These are phyloP conservation scores for Plectus sambesii DNA, from an alignment of 1,140 invertebrate genomes.

Conservation along the genomic window DNA sequence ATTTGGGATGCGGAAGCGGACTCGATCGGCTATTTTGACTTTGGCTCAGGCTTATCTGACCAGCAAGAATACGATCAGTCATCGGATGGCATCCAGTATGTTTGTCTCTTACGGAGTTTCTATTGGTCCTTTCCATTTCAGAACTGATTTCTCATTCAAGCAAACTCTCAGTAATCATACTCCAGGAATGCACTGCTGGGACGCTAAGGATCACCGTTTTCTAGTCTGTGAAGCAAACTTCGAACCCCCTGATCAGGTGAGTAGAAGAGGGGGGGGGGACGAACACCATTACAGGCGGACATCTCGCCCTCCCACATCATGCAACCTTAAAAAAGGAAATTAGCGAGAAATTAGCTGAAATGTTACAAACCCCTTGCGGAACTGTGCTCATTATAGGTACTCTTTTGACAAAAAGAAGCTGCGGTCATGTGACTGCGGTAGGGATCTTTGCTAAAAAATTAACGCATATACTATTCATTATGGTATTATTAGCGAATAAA, in stretches of 20 bases:
- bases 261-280: not conserved
- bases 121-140: no score
- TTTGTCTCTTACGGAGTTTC: not conserved
- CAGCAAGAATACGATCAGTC: constrained; percentile 49
- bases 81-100: not conserved
- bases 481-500: no score
- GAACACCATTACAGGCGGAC: no score
- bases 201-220: constrained; percentile 60
- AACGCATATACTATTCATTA: no score
- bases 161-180: constrained; percentile 49
- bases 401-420: no score
- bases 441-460: no score
- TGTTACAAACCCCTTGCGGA: constrained; percentile 5
- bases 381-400: no score
- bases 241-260: constrained; percentile 20
- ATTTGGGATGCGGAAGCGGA: constrained; percentile 84
- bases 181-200: constrained; percentile 59
- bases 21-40: constrained; percentile 59
- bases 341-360: constrained; percentile 14
- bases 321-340: constrained; percentile 1
- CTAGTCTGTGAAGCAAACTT: constrained; percentile 59
- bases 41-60: constrained; percentile 52
- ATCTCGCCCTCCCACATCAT: no score
- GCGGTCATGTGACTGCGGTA: no score
- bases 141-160: constrained; percentile 40